A percentile compares a stretch with the other conserved stretches of the same genome.
phyloP scores from a whole-genome alignment of 2,888 invertebrate genomes.

The Diplolepis rosae region DNA sequence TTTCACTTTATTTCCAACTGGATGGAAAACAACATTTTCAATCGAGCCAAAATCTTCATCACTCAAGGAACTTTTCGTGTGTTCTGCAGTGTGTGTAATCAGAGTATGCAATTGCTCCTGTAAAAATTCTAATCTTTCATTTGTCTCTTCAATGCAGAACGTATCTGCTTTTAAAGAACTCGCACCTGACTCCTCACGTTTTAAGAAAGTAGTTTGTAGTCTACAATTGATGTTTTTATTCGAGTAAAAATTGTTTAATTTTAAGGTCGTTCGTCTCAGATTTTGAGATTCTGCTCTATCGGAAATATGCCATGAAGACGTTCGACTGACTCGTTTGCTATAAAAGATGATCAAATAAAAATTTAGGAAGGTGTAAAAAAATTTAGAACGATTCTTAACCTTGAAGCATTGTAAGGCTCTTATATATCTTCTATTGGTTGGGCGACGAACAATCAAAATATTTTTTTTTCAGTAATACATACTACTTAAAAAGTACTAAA shows the following conservation, averaged over 20 bases:
- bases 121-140: conserved; percentile 60
- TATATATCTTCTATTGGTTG: too few relatives aligned
- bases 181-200: conserved; percentile 8
- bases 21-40: conserved; percentile 68
- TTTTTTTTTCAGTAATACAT: too few relatives aligned
- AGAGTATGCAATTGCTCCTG: conserved; percentile 62
- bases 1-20: conserved; percentile 35
- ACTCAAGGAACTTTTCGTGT: conserved; percentile 55
- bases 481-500: too few relatives aligned
- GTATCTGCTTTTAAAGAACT: conserved; percentile 35
- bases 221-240: conserved; percentile 28
- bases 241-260: conserved; percentile 72
- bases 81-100: conserved; percentile 63
- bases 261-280: conserved; percentile 41
- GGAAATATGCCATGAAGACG: conserved; percentile 80
- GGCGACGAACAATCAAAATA: too few relatives aligned
- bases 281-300: conserved; percentile 48
- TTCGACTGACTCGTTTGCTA: conserved; percentile 72
- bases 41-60: conserved; percentile 54
- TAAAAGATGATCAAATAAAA: conserved; percentile 34
- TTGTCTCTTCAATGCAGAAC: conserved; percentile 61
- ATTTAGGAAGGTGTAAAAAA: not conserved
- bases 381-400: too few relatives aligned
- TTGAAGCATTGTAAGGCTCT: too few relatives aligned
- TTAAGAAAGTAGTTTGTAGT: too few relatives aligned